These are phyloP conservation scores for Tenrec ecaudatus DNA, from an alignment of 2,113 vertebrate species.

Conservation along the genomic window DNA sequence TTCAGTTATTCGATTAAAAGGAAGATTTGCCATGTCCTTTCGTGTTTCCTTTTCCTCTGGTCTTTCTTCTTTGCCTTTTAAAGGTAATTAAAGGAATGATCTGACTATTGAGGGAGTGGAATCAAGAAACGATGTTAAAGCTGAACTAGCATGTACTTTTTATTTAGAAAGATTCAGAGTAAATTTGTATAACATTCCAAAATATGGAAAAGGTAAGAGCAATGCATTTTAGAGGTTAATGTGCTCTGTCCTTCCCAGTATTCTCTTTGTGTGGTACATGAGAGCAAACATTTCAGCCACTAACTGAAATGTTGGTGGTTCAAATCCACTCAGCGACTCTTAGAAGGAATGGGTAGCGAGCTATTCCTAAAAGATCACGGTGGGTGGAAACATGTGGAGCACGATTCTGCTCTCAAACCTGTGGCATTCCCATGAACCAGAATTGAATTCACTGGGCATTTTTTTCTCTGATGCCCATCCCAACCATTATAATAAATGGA, in stretches of 20 bases:
- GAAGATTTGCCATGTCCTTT: background rate
- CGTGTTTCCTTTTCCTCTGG: background rate
- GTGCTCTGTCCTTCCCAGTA: background rate
- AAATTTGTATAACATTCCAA: background rate
- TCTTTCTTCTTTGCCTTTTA: background rate
- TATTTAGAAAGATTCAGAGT: slow-evolving; percentile 1
- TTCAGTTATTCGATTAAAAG: slow-evolving; percentile 11
- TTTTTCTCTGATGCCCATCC: background rate
- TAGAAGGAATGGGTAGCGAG: background rate
- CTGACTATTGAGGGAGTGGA: background rate
- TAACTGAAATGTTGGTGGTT: background rate
- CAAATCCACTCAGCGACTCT: background rate
- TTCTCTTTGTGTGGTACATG: background rate
- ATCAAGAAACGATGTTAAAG: background rate
- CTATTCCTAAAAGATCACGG: background rate
- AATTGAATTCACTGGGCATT: background rate
- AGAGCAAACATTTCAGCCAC: background rate
- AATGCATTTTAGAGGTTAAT: slow-evolving; percentile 16
- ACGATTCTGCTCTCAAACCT: background rate
- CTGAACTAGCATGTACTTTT: slow-evolving; percentile 25
- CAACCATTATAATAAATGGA: too few species aligned
- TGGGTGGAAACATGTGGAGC: background rate
- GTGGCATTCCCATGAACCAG: background rate
- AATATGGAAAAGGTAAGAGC: background rate
- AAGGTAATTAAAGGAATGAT: background rate